A percentile compares a stretch with the other conserved stretches of the same genome.
Evolutionary conservation across 53 echinoderm and acorn worm species (phyloP).

Genomic region (Hippasteria phrygiana): DNA sequence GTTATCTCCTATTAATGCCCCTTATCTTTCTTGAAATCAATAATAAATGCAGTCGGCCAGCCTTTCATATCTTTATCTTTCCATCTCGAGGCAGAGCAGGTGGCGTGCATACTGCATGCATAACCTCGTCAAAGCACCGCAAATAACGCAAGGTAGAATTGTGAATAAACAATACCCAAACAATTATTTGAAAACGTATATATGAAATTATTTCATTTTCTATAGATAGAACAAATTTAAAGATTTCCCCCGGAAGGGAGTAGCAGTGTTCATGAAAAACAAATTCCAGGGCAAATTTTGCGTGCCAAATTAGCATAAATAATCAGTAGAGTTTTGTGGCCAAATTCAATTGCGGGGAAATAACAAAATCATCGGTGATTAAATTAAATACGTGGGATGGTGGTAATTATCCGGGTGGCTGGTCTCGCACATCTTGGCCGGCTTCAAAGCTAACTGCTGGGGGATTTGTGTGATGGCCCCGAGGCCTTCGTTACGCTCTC

Average conservation of each 20-base stretch:
- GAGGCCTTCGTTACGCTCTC: not conserved
- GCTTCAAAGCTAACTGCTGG: not conserved
- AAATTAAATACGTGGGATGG: slow-evolving; percentile 29
- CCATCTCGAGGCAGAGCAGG: not conserved
- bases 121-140: no score
- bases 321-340: slow-evolving; percentile 17
- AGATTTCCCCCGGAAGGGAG: not conserved
- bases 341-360: slow-evolving; percentile 51
- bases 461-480: not conserved
- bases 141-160: no score
- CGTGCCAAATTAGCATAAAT: slow-evolving; percentile 46
- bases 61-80: not conserved
- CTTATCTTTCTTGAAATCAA: not conserved
- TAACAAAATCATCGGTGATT: slow-evolving; percentile 51
- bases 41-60: not conserved
- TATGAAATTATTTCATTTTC: not conserved
- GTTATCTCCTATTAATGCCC: not conserved
- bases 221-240: not conserved
- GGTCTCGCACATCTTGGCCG: not conserved
- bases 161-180: not conserved
- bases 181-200: not conserved
- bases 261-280: not conserved
- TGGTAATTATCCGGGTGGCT: slow-evolving; percentile 9
- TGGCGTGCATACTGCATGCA: not conserved
- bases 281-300: not conserved